Conservation (phyloP, 2,888 invertebrate genomes). For the Theristus sp. region DNA sequence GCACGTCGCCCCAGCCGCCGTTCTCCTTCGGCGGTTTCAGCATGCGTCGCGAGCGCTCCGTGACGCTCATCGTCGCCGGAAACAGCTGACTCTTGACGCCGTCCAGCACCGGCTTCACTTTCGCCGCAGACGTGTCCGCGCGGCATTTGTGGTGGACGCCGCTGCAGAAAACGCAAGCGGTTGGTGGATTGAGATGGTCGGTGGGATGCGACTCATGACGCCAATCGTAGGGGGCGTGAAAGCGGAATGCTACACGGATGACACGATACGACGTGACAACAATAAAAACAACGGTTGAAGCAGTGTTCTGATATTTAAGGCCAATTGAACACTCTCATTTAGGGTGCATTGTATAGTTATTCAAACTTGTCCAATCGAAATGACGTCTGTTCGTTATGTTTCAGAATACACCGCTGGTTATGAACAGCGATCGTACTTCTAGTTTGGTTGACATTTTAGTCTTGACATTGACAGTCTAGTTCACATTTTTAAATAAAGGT, state of each 20-base stretch:
- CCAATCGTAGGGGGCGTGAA: not conserved
- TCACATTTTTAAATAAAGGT: too few species aligned
- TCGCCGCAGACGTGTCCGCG: conserved; percentile 28
- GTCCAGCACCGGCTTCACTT: conserved; percentile 3
- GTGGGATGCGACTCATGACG: not conserved
- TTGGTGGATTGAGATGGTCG: not conserved
- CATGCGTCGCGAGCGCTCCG: conserved; percentile 18
- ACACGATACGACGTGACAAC: too few species aligned
- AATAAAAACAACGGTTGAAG: too few species aligned
- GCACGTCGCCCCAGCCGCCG: conserved; percentile 89
- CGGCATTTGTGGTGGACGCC: conserved; percentile 78
- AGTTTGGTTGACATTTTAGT: too few species aligned
- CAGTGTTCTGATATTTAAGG: too few species aligned
- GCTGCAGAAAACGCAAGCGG: conserved; percentile 39
- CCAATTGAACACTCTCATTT: too few species aligned
- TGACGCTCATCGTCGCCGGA: conserved; percentile 10
- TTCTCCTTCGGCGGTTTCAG: conserved; percentile 40
- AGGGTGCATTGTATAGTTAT: too few species aligned
- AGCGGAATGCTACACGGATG: conserved; percentile 3
- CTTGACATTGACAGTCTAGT: too few species aligned
- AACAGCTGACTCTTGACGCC: conserved; percentile 11
- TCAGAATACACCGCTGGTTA: too few species aligned
- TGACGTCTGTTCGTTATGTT: too few species aligned
- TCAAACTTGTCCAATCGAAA: too few species aligned
- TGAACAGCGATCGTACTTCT: too few species aligned